Conservation (phyloP, 92 coral and sea anemone species). For the Bergia puertoricense region DNA sequence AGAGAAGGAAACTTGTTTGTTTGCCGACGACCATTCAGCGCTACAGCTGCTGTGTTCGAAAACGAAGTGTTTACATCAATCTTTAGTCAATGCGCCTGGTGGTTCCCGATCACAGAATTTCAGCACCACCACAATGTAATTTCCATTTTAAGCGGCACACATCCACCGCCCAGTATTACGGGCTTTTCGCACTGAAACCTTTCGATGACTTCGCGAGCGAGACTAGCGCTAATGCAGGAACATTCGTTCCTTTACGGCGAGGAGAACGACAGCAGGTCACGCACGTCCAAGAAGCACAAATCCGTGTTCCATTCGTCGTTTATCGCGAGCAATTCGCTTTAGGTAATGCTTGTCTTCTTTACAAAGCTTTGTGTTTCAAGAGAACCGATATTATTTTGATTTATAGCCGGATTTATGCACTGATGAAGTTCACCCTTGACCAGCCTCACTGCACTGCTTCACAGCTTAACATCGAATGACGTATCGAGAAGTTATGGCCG, state of each 20-base stretch:
- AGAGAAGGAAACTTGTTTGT: conserved; percentile 4
- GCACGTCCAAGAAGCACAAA: conserved; percentile 25
- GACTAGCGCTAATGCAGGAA: conserved; percentile 13
- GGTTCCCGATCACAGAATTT: not conserved
- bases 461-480: not conserved
- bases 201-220: not conserved
- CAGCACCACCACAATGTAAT: not conserved
- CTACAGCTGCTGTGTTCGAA: conserved; percentile 24
- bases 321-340: not conserved
- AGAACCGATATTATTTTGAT: conserved; percentile 42
- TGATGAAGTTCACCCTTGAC: conserved; percentile 38
- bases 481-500: conserved; percentile 2
- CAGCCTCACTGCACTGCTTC: conserved; percentile 4
- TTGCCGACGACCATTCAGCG: conserved; percentile 14
- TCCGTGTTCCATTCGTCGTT: not conserved
- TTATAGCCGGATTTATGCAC: conserved; percentile 46
- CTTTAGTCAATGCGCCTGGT: conserved; percentile 1
- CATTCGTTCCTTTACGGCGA: not conserved
- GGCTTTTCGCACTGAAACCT: conserved; percentile 2
- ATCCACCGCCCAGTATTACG: not conserved
- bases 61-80: conserved; percentile 34
- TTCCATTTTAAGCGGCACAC: conserved; percentile 3
- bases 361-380: conserved; percentile 35
- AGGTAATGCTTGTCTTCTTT: conserved; percentile 30
- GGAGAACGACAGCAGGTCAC: conserved; percentile 21